Evolutionary conservation across 2,888 invertebrate species (phyloP).

Genomic region (Drosophila mayaguana): DNA sequence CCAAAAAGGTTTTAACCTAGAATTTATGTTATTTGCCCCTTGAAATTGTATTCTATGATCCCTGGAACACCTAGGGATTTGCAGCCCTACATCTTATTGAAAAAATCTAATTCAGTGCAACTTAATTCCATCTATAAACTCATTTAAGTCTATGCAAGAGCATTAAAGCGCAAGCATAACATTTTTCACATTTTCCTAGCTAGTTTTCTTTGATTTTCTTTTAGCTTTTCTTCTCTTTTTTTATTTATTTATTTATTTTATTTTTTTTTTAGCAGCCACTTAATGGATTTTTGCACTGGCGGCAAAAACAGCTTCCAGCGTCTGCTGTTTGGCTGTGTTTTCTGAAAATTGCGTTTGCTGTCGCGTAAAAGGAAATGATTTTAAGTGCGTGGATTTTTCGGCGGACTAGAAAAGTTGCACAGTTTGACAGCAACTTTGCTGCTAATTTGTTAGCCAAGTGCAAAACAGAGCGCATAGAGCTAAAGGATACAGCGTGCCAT

Average conservation of each 20-base stretch:
- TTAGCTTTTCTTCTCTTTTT: neutral
- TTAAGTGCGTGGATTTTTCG: constrained; percentile 14
- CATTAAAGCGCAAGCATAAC: constrained; percentile 13
- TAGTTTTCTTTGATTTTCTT: constrained; percentile 20
- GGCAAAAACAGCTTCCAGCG: constrained; percentile 35
- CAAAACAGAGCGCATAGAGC: constrained; percentile 24
- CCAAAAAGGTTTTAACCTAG: neutral
- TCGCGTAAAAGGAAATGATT: constrained; percentile 38
- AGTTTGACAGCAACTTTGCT: constrained; percentile 46
- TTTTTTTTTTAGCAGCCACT: constrained; percentile 31
- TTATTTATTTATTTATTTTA: neutral
- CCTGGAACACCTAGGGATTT: constrained; percentile 14
- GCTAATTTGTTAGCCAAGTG: constrained; percentile 50
- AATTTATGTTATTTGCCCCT: neutral
- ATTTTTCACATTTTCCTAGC: neutral
- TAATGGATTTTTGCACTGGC: constrained; percentile 60
- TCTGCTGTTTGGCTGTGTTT: constrained; percentile 12
- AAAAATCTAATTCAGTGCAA: neutral
- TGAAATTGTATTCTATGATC: neutral
- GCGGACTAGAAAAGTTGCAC: constrained; percentile 33
- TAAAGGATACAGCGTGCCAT: constrained; percentile 22
- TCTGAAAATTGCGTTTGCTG: constrained; percentile 36
- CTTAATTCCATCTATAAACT: constrained; percentile 4
- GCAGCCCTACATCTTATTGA: neutral
- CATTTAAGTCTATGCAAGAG: constrained; percentile 23